Percentiles rank a stretch among this genome's conserved stretches.
These are phyloP conservation scores for Rhysida immarginata DNA, from an alignment of 1,140 invertebrate species.

Conservation along the genomic window DNA sequence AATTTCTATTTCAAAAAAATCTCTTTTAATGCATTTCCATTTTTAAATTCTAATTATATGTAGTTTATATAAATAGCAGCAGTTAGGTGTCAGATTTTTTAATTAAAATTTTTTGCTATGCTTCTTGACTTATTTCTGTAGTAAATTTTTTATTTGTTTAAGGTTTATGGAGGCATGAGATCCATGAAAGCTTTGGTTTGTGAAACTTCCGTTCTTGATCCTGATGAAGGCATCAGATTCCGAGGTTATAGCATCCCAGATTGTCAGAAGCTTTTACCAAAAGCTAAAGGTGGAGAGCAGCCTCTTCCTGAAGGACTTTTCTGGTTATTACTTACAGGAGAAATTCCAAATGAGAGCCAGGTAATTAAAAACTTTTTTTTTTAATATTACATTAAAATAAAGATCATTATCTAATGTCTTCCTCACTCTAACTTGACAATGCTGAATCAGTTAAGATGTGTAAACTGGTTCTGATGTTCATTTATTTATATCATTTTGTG, in stretches of 20 bases:
- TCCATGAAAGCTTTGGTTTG: conserved; percentile 88
- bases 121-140: too few species aligned
- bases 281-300: conserved; percentile 64
- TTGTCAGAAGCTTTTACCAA: conserved; percentile 79
- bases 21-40: too few species aligned
- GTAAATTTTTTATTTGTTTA: conserved; percentile 16
- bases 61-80: too few species aligned
- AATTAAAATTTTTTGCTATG: too few species aligned
- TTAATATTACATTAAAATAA: too few species aligned
- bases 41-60: conserved; percentile 8
- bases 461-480: too few species aligned
- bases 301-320: conserved; percentile 91
- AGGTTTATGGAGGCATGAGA: conserved; percentile 96
- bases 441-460: too few species aligned
- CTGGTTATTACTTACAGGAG: conserved; percentile 86
- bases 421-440: too few species aligned
- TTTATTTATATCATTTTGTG: too few species aligned
- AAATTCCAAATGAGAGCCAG: conserved; percentile 71
- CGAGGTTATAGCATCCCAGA: conserved; percentile 89
- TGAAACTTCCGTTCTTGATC: conserved; percentile 87
- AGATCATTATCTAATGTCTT: too few species aligned
- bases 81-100: too few species aligned
- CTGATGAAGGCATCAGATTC: conserved; percentile 91
- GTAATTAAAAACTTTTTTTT: conserved; percentile 26
- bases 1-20: too few species aligned